Conservation (phyloP, 1,140 invertebrate species). For the Macrotrachela quadricornifera region DNA sequence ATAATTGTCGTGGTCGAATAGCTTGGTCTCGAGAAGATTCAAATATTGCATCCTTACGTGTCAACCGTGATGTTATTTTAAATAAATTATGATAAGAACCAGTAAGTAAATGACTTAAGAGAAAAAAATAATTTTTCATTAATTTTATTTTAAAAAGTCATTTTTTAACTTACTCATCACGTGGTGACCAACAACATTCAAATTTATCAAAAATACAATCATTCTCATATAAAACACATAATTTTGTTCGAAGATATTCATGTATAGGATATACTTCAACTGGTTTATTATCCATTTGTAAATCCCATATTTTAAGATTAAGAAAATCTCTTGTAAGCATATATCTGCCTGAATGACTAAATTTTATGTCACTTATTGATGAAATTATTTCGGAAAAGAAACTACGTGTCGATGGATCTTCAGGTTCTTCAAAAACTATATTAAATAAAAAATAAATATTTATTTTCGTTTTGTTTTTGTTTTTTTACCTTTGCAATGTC, state of each 20-base stretch:
- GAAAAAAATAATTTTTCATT: constrained; percentile 6
- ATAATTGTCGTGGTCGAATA: constrained; percentile 61
- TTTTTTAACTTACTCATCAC: constrained; percentile 54
- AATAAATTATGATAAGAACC: constrained; percentile 99
- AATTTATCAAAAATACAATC: constrained; percentile 99
- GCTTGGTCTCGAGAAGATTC: constrained; percentile 53
- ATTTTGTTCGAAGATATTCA: constrained; percentile 86
- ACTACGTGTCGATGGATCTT: constrained; percentile 80
- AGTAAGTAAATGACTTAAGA: constrained; percentile 68
- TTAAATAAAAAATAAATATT: constrained; percentile 7
- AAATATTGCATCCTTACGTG: constrained; percentile 47
- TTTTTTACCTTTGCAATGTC: constrained; percentile 62
- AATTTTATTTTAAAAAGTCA: too few relatives aligned
- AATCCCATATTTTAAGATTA: constrained; percentile 97
- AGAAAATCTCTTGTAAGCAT: constrained; percentile 98
- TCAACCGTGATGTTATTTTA: constrained; percentile 30
- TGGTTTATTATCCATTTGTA: constrained; percentile 94
- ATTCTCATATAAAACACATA: constrained; percentile 97
- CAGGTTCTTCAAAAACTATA: constrained; percentile 92
- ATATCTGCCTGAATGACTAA: constrained; percentile 91
- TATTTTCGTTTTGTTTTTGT: neutral
- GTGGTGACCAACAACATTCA: constrained; percentile 97
- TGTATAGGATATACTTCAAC: constrained; percentile 97
- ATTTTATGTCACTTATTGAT: constrained; percentile 95
- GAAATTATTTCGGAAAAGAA: constrained; percentile 99